Evolutionary conservation across 2,113 vertebrate species (phyloP), one percentile per base, ranked within the genome.

Genomic region (Harpagus bidentatus): DNA sequence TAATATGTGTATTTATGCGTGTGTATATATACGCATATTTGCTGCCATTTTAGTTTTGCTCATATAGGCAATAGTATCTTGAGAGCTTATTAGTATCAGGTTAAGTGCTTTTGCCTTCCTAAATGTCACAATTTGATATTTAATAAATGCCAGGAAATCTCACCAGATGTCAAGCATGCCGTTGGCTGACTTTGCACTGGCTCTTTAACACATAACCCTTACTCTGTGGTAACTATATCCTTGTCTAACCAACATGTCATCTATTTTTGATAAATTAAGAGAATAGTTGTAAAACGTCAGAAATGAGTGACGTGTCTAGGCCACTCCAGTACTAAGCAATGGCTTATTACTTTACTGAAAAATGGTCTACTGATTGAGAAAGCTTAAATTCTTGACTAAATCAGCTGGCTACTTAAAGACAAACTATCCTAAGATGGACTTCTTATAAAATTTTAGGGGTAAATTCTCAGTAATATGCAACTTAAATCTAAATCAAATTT

Each of bases 71-170:
- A 73, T 15, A 82, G 21, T 43, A 88, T 76, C 74, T 82, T 87
- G 56, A 91, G 52, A 92, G 18, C 29, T 73, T 93, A 55, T 73
- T 95, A 95, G 61, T n/a, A 81, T 32, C 7, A 2, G 56, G 58
- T 96, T 93, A 94, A 95, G 59, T 88, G 62, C 0, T 77, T 95
- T 94, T 82, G 45, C 62, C 58, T 87, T 82, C 52, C 43, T 80
- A 92, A 97, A 96, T 95, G 55, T 91, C 88, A 95, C 7, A 0
- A 74, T 74, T 88, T 93, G 85, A 42, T 88, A 92, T 94, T 96
- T 96, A 74, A 89, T 90, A 82, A 95, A 94, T 83, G 69, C 73
- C 74, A 78, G 38, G 72, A 80, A 90, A 76, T 77, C 74, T 93
- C 59, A 71, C 61, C 56, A 84, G 83, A 66, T 89, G 45, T 82